Base-by-base conservation (phyloP, 2,113 vertebrate genomes). In the Rhabdornis inornatus region DNA sequence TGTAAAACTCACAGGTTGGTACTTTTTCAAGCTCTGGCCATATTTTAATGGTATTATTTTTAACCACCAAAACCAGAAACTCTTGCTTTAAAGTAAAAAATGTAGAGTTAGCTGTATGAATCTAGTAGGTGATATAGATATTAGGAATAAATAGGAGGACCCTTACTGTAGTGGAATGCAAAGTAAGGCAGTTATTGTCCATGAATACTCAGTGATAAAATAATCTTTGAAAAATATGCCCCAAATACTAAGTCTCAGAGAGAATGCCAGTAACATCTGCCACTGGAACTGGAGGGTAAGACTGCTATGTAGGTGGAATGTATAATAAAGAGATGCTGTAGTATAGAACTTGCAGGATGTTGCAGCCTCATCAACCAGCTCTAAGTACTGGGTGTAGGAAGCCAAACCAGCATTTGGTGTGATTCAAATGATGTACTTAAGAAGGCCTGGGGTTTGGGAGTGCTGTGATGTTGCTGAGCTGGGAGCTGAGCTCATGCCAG, bases 211-310 rank as follows among this genome's bases (percentile, higher is more conserved):
- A 2, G 35, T 83, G 40, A 82, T 82, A 89, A 94, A 87, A 45
- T 64, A 56, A 44, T 91, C 33, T 92, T 76, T 69, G 56, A 90
- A 85, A 94, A 87, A 79, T 47, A 49, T n/a, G 66, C 55, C 74
- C 53, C 66, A 94, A 92, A 83, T 79, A 18, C 57, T 20, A 12
- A 72, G 11, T 61, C 9, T 80, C 47, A 53, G 53, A 72, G 45
- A 86, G 61, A 87, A 55, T 30, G 61, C 69, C 87, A 69, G 9
- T 15, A 94, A 49, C 63, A 64, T 75, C 88, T 88, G 65, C 88
- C 42, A 57, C 71, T 94, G 89, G 76, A 90, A 52, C 39, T 89
- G 72, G 68, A 94, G 72, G 86, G 87, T 92, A 55, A 95, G 60
- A 60, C 37, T 52, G 25, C 53, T n/a, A 0, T 18, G 89, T 94